phyloP scores from a whole-genome alignment of 1,140 invertebrate genomes.

The Phortica variegata region DNA sequence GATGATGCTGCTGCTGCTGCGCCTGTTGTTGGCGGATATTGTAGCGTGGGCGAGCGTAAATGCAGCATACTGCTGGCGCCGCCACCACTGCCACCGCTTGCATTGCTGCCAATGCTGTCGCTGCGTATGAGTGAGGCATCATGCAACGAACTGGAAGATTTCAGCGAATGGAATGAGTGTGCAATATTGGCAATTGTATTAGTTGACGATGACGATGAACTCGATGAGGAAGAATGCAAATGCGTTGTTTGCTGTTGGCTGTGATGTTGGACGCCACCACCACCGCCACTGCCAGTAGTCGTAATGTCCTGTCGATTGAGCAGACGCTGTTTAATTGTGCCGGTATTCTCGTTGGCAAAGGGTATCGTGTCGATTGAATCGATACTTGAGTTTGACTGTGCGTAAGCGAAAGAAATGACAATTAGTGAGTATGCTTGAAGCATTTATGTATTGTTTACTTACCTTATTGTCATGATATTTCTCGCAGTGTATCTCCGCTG shows the following conservation, averaged over 20 bases:
- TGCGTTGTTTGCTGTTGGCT: constrained; percentile 21
- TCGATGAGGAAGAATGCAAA: constrained; percentile 53
- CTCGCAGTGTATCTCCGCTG: constrained; percentile 65
- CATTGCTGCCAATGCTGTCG: constrained; percentile 42
- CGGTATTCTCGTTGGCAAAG: constrained; percentile 98
- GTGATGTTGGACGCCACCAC: constrained; percentile 2
- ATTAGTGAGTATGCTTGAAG: no score
- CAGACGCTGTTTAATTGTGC: constrained; percentile 81
- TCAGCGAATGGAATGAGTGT: constrained; percentile 54
- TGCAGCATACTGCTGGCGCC: constrained; percentile 26
- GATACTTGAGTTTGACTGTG: constrained; percentile 90
- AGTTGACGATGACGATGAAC: constrained; percentile 55
- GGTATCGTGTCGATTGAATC: constrained; percentile 92
- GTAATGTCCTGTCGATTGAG: constrained; percentile 49
- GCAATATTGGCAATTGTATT: constrained; percentile 55
- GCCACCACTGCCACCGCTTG: constrained; percentile 33
- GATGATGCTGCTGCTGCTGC: constrained; percentile 5
- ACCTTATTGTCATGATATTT: constrained; percentile 56
- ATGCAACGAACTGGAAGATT: constrained; percentile 53
- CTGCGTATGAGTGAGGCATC: constrained; percentile 45
- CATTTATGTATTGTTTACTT: background rate
- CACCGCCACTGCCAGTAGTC: constrained; percentile 4
- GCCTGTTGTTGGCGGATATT: constrained; percentile 16
- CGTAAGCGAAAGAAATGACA: background rate
- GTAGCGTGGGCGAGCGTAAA: constrained; percentile 46